Conservation (phyloP, 2,888 invertebrate genomes). For the Molanna angustata region DNA sequence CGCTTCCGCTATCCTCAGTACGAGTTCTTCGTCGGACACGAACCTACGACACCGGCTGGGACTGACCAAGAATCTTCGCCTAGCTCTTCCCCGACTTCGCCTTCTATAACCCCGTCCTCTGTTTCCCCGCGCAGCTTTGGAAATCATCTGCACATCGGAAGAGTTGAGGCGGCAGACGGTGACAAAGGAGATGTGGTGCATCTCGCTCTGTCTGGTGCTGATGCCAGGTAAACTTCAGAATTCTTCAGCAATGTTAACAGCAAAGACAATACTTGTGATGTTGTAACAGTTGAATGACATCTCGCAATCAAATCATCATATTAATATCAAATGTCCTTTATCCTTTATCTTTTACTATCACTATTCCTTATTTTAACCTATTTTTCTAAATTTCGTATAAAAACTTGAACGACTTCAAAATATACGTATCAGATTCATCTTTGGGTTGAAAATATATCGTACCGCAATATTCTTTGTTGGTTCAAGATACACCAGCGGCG, state of each 20-base stretch:
- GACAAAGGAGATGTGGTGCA: slow-evolving; percentile 74
- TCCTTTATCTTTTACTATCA: neutral
- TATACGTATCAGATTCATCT: too few relatives aligned
- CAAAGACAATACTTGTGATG: too few relatives aligned
- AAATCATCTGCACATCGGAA: slow-evolving; percentile 48
- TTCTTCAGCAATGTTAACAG: too few relatives aligned
- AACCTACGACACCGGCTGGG: slow-evolving; percentile 25
- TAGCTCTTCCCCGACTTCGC: neutral
- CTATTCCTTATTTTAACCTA: neutral
- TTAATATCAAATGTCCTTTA: too few relatives aligned
- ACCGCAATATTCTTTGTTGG: too few relatives aligned
- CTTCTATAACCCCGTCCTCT: neutral
- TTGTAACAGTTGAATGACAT: too few relatives aligned
- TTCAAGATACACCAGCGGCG: too few relatives aligned
- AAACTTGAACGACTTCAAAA: too few relatives aligned
- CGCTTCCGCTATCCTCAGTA: slow-evolving; percentile 85
- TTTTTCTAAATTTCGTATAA: neutral
- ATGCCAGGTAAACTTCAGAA: slow-evolving; percentile 65
- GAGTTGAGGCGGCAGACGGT: slow-evolving; percentile 84
- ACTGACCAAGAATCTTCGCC: slow-evolving; percentile 13
- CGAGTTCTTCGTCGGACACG: slow-evolving; percentile 63
- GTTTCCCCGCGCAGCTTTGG: neutral
- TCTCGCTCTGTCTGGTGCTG: slow-evolving; percentile 68
- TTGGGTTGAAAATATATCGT: too few relatives aligned
- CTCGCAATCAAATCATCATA: too few relatives aligned